Evolutionary conservation across 2,113 vertebrate species (phyloP), one percentile per base, ranked within the genome.

Genomic region (Rattus norvegicus): DNA sequence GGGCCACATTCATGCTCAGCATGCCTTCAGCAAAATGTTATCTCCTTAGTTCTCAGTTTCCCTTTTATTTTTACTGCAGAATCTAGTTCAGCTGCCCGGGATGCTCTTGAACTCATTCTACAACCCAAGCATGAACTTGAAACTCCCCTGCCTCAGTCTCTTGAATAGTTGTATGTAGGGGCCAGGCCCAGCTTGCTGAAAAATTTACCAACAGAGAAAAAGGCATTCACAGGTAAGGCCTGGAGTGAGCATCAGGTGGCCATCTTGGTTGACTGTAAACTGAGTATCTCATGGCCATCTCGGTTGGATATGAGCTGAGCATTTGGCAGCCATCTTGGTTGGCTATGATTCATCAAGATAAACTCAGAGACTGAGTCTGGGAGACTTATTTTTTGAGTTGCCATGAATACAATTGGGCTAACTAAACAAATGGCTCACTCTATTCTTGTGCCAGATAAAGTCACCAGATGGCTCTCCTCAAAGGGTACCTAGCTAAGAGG

Each of bases 21-120:
- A 39, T 1, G 2, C 12, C 36, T 59, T 14, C 2, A 6, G 12
- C 36, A 59, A 52, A n/a, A 52, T 11, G 2, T 10, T n/a, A n/a
- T 13, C 12, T 30, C 8, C 2, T 30, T 28, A 89, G n/a, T 59
- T 86, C 26, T 43, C 33, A 7, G 59, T 30, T 59, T 19, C 19
- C 52, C 28, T 39, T 39, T 73, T 19, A 26, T 28, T 59, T 70
- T 33, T 20, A 72, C 56, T 56, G 59, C 52, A 43, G 52, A 39
- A n/a, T 73, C 13, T 56, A 54, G 70, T 26, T 54, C 59, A 59
- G 22, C 20, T 59, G 9, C 24, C 17, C 12, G 54, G 14, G 52
- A 4, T 75, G 26, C 16, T 16, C 9, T 70, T 69, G 33, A 88
- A 33, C 16, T 69, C 5, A 89, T 73, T 89, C 36, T 43, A 6